A percentile compares a stretch with the other conserved stretches of the same genome.
phyloP scores from a whole-genome alignment of 2,888 invertebrate species.

The Macropis europaea region DNA sequence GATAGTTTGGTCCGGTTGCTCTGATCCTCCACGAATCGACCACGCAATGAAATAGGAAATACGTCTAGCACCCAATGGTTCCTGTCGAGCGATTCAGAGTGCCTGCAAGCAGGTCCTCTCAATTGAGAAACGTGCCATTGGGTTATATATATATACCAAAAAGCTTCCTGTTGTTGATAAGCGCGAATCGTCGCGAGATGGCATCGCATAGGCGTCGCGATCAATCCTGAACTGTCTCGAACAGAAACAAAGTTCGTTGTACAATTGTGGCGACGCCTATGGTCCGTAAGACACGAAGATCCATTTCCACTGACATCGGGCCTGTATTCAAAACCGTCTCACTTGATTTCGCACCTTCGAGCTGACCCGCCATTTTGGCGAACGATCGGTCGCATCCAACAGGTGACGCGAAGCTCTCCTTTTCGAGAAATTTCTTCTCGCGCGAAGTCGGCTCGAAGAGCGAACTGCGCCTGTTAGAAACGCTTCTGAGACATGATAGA shows the following conservation, averaged over 20 bases:
- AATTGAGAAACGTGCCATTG: slow-evolving; percentile 36
- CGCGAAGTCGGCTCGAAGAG: slow-evolving; percentile 37
- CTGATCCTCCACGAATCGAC: slow-evolving; percentile 52
- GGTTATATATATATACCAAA: too few relatives aligned
- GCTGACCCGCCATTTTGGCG: slow-evolving; percentile 18
- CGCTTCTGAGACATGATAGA: slow-evolving; percentile 45
- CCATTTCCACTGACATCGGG: slow-evolving; percentile 20
- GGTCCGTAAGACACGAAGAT: slow-evolving; percentile 46
- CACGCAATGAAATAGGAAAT: slow-evolving; percentile 49
- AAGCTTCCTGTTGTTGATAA: slow-evolving; percentile 54
- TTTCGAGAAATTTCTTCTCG: too few relatives aligned
- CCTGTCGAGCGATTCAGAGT: slow-evolving; percentile 3
- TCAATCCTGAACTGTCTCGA: too few relatives aligned
- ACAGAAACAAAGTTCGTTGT: neutral
- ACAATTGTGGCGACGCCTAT: slow-evolving; percentile 48
- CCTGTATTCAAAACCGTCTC: slow-evolving; percentile 43
- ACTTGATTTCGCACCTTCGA: slow-evolving; percentile 34
- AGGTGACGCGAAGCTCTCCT: too few relatives aligned
- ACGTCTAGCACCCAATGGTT: slow-evolving; percentile 46
- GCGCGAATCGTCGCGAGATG: slow-evolving; percentile 35
- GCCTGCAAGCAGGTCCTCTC: neutral
- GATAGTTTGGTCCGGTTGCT: slow-evolving; percentile 11
- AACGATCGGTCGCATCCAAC: too few relatives aligned
- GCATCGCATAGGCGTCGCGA: slow-evolving; percentile 61
- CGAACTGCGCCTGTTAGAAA: slow-evolving; percentile 44